These are phyloP conservation scores for Cyphomyrus plagiostoma DNA, from an alignment of 2,113 vertebrate genomes.

Conservation along the genomic window DNA sequence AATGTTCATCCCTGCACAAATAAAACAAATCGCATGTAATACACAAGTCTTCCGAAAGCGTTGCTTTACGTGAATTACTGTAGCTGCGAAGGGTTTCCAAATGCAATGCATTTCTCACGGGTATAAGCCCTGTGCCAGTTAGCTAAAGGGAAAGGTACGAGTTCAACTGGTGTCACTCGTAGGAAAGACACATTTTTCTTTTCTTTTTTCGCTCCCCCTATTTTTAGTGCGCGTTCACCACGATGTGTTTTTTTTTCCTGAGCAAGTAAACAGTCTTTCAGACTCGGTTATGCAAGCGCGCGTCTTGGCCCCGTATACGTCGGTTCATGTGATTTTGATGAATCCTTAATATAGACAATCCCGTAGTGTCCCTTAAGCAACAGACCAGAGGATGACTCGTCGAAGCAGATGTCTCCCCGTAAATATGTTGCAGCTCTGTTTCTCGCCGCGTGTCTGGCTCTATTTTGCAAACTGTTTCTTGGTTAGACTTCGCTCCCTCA, in stretches of 20 bases:
- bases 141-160: background rate
- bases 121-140: background rate
- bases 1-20: constrained; percentile 22
- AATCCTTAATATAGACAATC: background rate
- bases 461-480: background rate
- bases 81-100: background rate
- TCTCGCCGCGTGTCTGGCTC: background rate
- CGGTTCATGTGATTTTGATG: background rate
- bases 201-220: background rate
- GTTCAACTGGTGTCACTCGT: constrained; percentile 22
- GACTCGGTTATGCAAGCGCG: background rate
- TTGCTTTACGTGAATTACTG: no score
- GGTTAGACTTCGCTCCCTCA: background rate
- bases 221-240: background rate
- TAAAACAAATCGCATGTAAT: background rate
- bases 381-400: background rate
- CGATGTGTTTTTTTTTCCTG: background rate
- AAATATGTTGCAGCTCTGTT: background rate
- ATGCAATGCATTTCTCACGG: background rate
- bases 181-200: background rate
- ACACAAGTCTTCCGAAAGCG: background rate
- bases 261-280: background rate
- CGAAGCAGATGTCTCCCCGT: background rate
- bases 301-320: background rate
- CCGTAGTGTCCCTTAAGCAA: background rate